Evolutionary conservation across 2,797 vertebrate genomes (phyloP).

Genomic region (Pterois miles): DNA sequence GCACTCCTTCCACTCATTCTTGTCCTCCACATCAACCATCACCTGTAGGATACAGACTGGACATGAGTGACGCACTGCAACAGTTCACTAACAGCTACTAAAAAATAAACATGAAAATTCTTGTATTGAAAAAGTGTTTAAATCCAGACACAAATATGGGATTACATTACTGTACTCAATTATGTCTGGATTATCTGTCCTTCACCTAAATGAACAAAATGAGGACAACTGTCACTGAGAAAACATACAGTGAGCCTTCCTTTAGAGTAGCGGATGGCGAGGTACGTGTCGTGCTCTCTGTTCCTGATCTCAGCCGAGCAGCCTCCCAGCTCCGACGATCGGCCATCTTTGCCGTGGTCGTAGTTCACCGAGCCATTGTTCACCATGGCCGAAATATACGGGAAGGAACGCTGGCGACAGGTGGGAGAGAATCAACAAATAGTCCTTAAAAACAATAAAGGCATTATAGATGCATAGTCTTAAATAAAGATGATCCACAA

Average conservation of each 20-base stretch:
- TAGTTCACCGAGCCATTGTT: constrained; percentile 95
- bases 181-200: not conserved
- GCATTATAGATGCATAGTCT: accelerated
- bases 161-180: not conserved
- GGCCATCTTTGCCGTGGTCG: constrained; percentile 95
- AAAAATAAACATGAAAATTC: not conserved
- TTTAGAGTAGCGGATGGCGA: constrained; percentile 94
- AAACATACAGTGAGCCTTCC: constrained; percentile 90
- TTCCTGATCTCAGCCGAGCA: constrained; percentile 95
- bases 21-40: constrained; percentile 95
- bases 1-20: constrained; percentile 97
- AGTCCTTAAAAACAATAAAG: too few relatives aligned
- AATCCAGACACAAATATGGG: not conserved
- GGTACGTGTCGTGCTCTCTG: constrained; percentile 93
- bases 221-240: not conserved
- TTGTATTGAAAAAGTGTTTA: not conserved
- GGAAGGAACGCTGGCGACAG: constrained; percentile 89
- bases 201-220: not conserved
- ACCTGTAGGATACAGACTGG: constrained; percentile 77
- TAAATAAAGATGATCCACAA: not conserved
- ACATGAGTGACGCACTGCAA: not conserved
- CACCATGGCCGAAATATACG: constrained; percentile 96
- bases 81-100: not conserved
- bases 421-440: not conserved
- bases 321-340: constrained; percentile 91